These are phyloP conservation scores for Volucella bombylans DNA, from an alignment of 2,888 invertebrate species.

Conservation along the genomic window DNA sequence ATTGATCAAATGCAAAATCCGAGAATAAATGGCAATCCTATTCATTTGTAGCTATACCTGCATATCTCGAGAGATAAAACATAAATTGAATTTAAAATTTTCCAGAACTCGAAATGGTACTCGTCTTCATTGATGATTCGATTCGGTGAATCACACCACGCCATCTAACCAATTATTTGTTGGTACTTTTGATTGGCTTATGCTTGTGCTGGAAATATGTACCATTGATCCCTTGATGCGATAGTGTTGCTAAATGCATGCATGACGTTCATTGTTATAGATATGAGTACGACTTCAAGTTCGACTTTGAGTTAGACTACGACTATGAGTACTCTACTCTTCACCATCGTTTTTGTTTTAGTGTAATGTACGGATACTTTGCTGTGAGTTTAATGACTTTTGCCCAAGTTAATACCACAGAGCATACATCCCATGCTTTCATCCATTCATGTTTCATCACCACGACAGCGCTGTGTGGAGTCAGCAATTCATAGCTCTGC, in stretches of 20 bases:
- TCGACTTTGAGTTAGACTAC: too few species aligned
- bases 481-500: too few species aligned
- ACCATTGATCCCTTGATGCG: conserved; percentile 12
- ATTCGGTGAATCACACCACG: too few species aligned
- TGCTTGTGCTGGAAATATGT: conserved; percentile 8
- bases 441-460: too few species aligned
- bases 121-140: too few species aligned
- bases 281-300: background rate
- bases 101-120: background rate
- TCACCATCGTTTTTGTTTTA: background rate
- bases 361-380: background rate
- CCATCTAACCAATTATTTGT: too few species aligned
- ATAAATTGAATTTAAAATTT: conserved; percentile 7
- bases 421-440: background rate
- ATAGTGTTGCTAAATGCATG: conserved; percentile 27
- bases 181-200: conserved; percentile 21
- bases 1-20: too few species aligned
- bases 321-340: background rate
- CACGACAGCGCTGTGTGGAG: too few species aligned
- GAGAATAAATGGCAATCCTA: too few species aligned
- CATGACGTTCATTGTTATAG: conserved; percentile 19
- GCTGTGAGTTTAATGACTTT: conserved; percentile 37
- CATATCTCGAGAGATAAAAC: conserved; percentile 31
- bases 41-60: too few species aligned
- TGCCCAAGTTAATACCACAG: background rate